Conservation (phyloP, 2,888 invertebrate species). For the Adineta ricciae region DNA sequence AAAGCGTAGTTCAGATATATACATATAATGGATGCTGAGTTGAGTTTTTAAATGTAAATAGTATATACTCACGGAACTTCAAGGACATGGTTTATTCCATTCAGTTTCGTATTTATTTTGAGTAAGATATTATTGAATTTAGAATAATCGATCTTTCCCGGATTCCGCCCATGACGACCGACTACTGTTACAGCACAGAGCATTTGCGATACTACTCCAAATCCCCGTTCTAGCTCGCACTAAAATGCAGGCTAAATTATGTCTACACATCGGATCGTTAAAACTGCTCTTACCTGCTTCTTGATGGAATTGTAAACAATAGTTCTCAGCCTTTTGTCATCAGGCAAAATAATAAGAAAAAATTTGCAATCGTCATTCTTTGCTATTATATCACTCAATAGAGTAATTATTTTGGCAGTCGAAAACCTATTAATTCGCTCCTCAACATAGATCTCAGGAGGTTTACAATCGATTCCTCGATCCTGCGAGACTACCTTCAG, state of each 20-base stretch:
- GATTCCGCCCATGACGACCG: background rate
- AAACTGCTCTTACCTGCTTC: background rate
- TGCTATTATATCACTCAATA: background rate
- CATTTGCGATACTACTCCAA: constrained; percentile 22
- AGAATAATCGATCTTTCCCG: background rate
- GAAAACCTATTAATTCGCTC: background rate
- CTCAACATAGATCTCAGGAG: background rate
- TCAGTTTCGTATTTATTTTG: constrained; percentile 28
- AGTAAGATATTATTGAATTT: constrained; percentile 25
- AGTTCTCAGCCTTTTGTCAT: too few relatives aligned
- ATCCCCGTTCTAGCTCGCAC: constrained; percentile 3
- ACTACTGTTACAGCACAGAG: background rate
- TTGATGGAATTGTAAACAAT: background rate
- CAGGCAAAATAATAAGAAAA: background rate
- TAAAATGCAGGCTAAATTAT: background rate
- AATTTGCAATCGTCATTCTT: background rate
- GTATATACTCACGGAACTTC: background rate
- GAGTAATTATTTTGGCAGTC: too few relatives aligned
- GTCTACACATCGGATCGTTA: too few relatives aligned
- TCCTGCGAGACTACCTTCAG: background rate
- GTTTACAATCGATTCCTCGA: background rate
- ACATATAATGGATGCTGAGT: too few relatives aligned
- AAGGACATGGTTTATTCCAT: constrained; percentile 28
- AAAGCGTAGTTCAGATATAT: too few relatives aligned
- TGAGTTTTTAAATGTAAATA: too few relatives aligned